Conservation (phyloP, 2,113 vertebrate species). For the Choloepus hoffmanni region DNA sequence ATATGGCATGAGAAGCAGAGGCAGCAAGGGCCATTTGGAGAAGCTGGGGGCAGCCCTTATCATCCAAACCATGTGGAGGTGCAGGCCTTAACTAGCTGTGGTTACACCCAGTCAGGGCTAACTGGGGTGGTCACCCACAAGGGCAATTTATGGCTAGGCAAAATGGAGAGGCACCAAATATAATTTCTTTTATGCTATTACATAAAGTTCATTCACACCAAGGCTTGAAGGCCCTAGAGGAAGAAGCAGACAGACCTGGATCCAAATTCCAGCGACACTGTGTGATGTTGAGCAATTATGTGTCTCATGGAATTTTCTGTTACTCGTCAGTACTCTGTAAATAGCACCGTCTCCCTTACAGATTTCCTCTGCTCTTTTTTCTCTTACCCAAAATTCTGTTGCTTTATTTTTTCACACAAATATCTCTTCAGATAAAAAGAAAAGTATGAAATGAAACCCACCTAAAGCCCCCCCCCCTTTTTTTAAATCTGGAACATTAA, state of each 20-base stretch:
- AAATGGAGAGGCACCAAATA: too few relatives aligned
- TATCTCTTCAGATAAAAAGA: constrained; percentile 13
- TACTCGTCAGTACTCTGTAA: neutral
- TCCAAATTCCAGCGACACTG: neutral
- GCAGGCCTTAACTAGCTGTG: too few relatives aligned
- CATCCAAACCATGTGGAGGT: too few relatives aligned
- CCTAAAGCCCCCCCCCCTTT: neutral
- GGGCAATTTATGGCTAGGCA: too few relatives aligned
- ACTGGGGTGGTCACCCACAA: too few relatives aligned
- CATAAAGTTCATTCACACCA: neutral
- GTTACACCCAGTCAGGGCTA: too few relatives aligned
- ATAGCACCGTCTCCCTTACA: neutral
- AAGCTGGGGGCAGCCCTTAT: too few relatives aligned
- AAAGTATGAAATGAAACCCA: neutral
- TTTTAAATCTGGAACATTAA: constrained; percentile 4
- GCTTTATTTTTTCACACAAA: neutral
- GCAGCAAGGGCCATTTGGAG: too few relatives aligned
- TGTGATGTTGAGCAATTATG: neutral
- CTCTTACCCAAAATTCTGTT: constrained; percentile 22
- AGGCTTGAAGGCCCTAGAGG: neutral
- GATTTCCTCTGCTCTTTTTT: neutral
- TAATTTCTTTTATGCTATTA: too few relatives aligned
- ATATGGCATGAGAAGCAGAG: too few relatives aligned
- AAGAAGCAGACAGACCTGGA: neutral
- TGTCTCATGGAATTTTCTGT: neutral